phyloP scores from a whole-genome alignment of 1,140 invertebrate species.

The Megalonaias nervosa region DNA sequence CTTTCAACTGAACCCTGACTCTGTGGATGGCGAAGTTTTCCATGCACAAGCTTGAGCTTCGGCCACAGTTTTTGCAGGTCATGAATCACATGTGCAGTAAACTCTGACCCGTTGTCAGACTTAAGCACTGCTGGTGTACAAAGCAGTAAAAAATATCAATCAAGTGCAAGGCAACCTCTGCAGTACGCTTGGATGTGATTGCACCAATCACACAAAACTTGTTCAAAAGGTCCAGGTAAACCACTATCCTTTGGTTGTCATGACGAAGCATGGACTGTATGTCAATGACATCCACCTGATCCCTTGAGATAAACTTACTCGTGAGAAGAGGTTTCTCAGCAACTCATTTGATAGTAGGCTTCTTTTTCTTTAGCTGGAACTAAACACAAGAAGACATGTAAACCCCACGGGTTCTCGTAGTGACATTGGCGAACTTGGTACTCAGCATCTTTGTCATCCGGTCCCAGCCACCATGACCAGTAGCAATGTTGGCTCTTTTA shows the following conservation, averaged over 20 bases:
- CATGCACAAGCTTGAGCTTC: slow-evolving; percentile 44
- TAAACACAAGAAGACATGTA: no score
- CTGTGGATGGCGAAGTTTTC: slow-evolving; percentile 49
- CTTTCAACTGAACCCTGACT: slow-evolving; percentile 47
- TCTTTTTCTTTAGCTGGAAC: no score
- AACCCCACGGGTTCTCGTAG: no score
- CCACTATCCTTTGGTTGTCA: slow-evolving; percentile 13
- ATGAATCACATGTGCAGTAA: slow-evolving; percentile 34
- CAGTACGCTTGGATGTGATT: slow-evolving; percentile 16
- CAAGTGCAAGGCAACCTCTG: not conserved
- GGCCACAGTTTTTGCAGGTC: slow-evolving; percentile 43
- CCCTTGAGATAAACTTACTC: slow-evolving; percentile 22
- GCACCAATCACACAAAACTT: slow-evolving; percentile 18
- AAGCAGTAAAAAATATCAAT: no score
- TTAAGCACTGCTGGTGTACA: no score
- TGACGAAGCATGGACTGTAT: slow-evolving; percentile 18
- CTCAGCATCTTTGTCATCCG: no score
- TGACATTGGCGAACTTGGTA: no score
- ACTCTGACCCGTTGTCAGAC: slow-evolving; percentile 36
- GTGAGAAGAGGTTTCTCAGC: slow-evolving; percentile 7
- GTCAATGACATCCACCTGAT: slow-evolving; percentile 25
- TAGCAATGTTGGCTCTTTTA: no score
- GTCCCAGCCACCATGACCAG: no score
- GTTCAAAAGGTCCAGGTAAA: slow-evolving; percentile 22
- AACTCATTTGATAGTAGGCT: no score